Conservation (phyloP, 2,113 vertebrate genomes). For the Aegypius monachus region DNA sequence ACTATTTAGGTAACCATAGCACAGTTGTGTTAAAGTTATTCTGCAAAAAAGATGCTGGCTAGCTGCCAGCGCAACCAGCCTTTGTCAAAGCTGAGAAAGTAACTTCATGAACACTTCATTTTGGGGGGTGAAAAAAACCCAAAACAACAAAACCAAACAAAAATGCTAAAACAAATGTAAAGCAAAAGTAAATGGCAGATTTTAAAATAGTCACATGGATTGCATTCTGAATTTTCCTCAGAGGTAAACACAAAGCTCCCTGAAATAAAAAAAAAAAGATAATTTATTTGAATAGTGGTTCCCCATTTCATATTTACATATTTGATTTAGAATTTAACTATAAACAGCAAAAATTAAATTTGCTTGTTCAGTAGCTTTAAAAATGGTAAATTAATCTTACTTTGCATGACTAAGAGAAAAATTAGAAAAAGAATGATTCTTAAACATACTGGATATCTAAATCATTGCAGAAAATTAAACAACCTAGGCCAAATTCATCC, state of each 20-base stretch:
- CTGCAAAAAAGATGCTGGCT: background rate
- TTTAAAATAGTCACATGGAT: background rate
- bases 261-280: background rate
- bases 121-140: background rate
- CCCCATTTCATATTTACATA: background rate
- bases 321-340: background rate
- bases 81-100: background rate
- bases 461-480: background rate
- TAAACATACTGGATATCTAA: background rate
- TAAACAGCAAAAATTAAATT: background rate
- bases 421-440: background rate
- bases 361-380: background rate
- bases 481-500: background rate
- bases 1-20: constrained; percentile 1
- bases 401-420: background rate
- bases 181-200: background rate
- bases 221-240: background rate
- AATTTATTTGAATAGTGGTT: background rate
- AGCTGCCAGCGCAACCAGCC: background rate
- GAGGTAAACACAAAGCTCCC: background rate
- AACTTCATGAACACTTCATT: background rate
- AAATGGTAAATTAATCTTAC: background rate
- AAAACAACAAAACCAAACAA: background rate
- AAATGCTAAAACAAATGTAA: background rate
- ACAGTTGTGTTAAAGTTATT: background rate